These are phyloP conservation scores for Sandelia bainsii DNA, from an alignment of 2,797 vertebrate species.

Conservation along the genomic window DNA sequence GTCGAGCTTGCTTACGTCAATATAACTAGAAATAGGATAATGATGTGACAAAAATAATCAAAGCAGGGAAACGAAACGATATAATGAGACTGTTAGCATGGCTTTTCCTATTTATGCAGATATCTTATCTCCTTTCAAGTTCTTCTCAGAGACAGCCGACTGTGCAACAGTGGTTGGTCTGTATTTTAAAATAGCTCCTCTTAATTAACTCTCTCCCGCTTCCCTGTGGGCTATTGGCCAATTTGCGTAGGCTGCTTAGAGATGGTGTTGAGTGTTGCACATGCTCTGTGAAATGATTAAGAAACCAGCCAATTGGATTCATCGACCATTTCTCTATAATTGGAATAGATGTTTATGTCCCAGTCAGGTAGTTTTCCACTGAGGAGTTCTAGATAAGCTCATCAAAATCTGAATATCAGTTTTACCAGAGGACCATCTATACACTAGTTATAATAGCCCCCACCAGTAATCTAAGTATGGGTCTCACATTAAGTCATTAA, in stretches of 20 bases:
- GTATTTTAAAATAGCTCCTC: constrained; percentile 65
- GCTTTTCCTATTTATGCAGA: constrained; percentile 13
- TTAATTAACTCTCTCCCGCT: constrained; percentile 63
- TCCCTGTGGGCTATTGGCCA: constrained; percentile 54
- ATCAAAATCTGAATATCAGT: neutral
- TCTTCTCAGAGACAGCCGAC: constrained; percentile 32
- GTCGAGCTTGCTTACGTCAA: neutral
- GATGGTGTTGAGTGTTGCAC: constrained; percentile 47
- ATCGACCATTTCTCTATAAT: constrained; percentile 26
- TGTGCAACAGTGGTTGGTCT: constrained; percentile 52
- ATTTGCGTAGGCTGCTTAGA: constrained; percentile 45
- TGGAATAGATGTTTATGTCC: constrained; percentile 23
- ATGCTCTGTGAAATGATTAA: constrained; percentile 42
- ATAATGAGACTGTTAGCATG: neutral
- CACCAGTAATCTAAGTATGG: no score
- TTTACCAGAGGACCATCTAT: constrained; percentile 5
- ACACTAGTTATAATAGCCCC: neutral
- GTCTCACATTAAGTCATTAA: neutral
- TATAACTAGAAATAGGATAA: neutral
- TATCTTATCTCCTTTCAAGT: constrained; percentile 31
- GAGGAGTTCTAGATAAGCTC: neutral
- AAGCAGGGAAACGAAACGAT: neutral
- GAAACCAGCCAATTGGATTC: constrained; percentile 18
- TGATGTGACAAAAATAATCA: constrained; percentile 11
- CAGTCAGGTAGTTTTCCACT: constrained; percentile 10